These are phyloP conservation scores for Dendrolimus punctatus DNA, from an alignment of 1,140 invertebrate genomes.

Conservation along the genomic window DNA sequence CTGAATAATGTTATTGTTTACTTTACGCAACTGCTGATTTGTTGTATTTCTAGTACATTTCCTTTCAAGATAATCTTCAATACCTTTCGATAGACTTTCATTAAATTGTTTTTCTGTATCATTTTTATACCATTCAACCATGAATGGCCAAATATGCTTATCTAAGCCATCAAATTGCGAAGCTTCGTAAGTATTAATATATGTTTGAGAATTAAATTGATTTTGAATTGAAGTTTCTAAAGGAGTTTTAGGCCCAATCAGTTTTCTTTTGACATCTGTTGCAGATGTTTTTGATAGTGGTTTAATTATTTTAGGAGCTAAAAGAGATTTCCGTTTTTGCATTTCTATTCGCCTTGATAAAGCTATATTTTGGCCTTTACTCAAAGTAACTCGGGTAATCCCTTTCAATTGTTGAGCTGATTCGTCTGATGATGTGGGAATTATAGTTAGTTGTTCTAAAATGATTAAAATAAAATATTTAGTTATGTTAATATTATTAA, in stretches of 20 bases:
- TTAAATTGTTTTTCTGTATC: not conserved
- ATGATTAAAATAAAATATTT: not conserved
- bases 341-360: conserved; percentile 6
- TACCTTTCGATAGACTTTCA: not conserved
- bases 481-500: too few relatives aligned
- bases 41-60: too few relatives aligned
- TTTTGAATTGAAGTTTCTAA: conserved; percentile 45
- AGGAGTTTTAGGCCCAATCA: conserved; percentile 38
- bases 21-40: not conserved
- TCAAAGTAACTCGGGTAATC: conserved; percentile 34
- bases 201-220: conserved; percentile 31
- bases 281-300: conserved; percentile 31
- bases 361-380: conserved; percentile 23
- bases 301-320: conserved; percentile 23
- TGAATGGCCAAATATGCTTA: conserved; percentile 50
- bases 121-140: conserved; percentile 31
- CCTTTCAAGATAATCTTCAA: not conserved
- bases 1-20: too few relatives aligned
- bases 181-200: conserved; percentile 25
- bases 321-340: conserved; percentile 20
- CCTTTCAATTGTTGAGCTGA: conserved; percentile 20
- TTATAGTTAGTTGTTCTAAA: conserved; percentile 1
- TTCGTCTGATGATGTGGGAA: conserved; percentile 10
- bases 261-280: conserved; percentile 38
- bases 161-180: conserved; percentile 43